Evolutionary conservation across 2,888 invertebrate species (phyloP).

Genomic region (Cephonodes hylas): DNA sequence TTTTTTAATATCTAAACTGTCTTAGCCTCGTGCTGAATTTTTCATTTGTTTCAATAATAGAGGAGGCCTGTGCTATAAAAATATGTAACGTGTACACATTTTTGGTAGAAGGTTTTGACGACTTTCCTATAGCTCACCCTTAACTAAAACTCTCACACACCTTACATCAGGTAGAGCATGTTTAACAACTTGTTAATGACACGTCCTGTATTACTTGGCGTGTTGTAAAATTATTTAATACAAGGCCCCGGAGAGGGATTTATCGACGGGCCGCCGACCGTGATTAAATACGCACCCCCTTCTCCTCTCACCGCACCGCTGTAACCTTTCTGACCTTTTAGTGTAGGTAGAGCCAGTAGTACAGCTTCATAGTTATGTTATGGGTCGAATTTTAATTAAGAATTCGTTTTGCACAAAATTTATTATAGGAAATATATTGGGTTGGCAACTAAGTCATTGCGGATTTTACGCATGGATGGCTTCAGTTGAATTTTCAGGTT

Average conservation of each 20-base stretch:
- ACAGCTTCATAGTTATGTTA: neutral
- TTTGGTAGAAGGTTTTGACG: too few relatives aligned
- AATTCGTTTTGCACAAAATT: too few relatives aligned
- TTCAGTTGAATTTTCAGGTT: too few relatives aligned
- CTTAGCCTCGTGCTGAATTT: too few relatives aligned
- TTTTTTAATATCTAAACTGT: too few relatives aligned
- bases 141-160: neutral
- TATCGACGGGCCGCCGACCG: conserved; percentile 45
- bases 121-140: neutral
- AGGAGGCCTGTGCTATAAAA: too few relatives aligned
- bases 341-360: neutral
- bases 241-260: conserved; percentile 41
- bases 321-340: conserved; percentile 8
- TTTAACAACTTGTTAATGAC: conserved; percentile 15
- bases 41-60: too few relatives aligned
- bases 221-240: conserved; percentile 57
- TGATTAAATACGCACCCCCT: conserved; percentile 60
- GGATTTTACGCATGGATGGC: too few relatives aligned
- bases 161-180: neutral
- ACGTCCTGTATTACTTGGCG: conserved; percentile 28
- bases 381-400: neutral
- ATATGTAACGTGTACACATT: too few relatives aligned
- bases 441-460: too few relatives aligned
- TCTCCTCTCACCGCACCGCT: conserved; percentile 15
- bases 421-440: too few relatives aligned